Base-by-base conservation (phyloP, 2,113 vertebrate species). In the Malurus cyaneus region DNA sequence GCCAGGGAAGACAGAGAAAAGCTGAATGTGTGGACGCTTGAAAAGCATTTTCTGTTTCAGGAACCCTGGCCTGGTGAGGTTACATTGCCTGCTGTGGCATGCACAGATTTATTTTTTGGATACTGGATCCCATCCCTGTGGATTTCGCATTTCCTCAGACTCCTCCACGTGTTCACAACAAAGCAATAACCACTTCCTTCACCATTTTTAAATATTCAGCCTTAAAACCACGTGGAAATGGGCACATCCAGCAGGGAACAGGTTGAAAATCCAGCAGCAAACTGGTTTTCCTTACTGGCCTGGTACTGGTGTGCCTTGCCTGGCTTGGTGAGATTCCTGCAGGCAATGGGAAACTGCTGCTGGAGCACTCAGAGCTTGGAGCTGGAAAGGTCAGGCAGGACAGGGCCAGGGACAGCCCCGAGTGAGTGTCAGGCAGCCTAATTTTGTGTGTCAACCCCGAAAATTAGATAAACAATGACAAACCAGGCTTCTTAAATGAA, bases 391-490 rank as follows among this genome's bases (percentile, higher is more conserved):
- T 98, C 96, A 97, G 92, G 96, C 92, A 97, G 93, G 62, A 89
- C 94, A 61, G 97, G 97, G 90, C 97, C 94, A 87, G 97, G 96
- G 97, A 86, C 26, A 82, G 96, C 85, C 89, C 79, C 83, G 57
- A 92, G 94, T 97, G 97, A 97, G 97, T 97, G 98, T 98, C 98
- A 97, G 98, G 77, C 96, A 91, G 89, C 94, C 98, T 98, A 98
- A 98, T 99, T 98, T 97, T 97, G 91, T 96, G 96, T 96, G 98
- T 98, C 98, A 98, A 96, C 94, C 91, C 96, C 50, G 97, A 98
- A 98, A 99, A 99, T 98, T 97, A 99, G 98, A 98, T 98, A 98
- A 99, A 98, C 97, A 98, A 98, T 97, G 94, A 98, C 97, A 98
- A 97, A 98, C 95, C 97, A 93, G 91, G 96, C 97, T 92, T 97